Percentiles rank a stretch among this genome's conserved stretches.
phyloP scores from a whole-genome alignment of 2,888 invertebrate species.

The Cosmia trapezina region DNA sequence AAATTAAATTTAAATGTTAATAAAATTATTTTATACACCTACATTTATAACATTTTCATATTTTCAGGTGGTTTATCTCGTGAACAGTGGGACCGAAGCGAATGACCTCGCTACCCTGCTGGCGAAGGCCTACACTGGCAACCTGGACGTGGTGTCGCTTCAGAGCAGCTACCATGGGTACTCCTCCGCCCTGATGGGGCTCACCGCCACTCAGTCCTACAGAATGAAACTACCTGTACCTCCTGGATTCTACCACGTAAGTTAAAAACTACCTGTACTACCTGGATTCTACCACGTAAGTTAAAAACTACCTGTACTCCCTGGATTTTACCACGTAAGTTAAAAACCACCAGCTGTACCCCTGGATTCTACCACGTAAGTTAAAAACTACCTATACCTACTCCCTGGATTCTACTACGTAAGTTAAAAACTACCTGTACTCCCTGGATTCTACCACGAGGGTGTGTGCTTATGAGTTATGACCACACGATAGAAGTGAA shows the following conservation, averaged over 20 bases:
- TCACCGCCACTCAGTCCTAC: slow-evolving; percentile 95
- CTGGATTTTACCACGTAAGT: too few species aligned
- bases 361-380: slow-evolving; percentile 95
- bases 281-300: too few species aligned
- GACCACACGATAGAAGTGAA: too few species aligned
- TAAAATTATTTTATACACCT: neutral
- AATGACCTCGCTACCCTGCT: slow-evolving; percentile 98
- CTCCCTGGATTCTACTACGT: too few species aligned
- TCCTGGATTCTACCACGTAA: slow-evolving; percentile 95
- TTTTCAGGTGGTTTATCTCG: slow-evolving; percentile 95
- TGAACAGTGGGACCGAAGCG: slow-evolving; percentile 99
- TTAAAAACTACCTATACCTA: slow-evolving; percentile 2
- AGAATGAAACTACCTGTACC: slow-evolving; percentile 93
- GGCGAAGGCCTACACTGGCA: slow-evolving; percentile 96
- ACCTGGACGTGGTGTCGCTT: slow-evolving; percentile 95
- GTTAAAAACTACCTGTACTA: slow-evolving; percentile 53
- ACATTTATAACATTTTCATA: neutral
- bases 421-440: too few species aligned
- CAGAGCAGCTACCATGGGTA: slow-evolving; percentile 98
- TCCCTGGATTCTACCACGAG: too few species aligned
- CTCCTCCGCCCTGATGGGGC: slow-evolving; percentile 95
- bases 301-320: too few species aligned
- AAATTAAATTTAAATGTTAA: too few species aligned
- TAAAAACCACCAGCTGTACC: too few species aligned
- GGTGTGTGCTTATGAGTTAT: too few species aligned